Conservation (phyloP, 37 sponge, comb jelly and placozoan genomes). For the Petrosia ficiformis region DNA sequence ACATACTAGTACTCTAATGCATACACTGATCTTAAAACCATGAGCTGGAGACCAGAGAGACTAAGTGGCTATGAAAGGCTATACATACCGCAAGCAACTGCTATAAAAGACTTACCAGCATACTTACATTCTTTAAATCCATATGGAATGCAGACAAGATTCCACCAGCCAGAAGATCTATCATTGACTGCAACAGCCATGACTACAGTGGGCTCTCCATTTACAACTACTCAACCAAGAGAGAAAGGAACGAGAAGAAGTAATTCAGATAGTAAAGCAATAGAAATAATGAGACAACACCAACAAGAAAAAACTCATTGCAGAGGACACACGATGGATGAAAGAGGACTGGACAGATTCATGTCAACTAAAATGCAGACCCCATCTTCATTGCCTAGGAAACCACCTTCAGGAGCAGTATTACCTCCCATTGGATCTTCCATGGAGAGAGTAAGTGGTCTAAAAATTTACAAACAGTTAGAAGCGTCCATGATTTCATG, state of each 20-base stretch:
- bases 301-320: background rate
- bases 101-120: too few species aligned
- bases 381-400: background rate
- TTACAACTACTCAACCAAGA: background rate
- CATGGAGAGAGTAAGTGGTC: too few species aligned
- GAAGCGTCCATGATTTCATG: background rate
- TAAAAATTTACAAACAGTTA: background rate
- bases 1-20: too few species aligned
- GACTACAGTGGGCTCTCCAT: background rate
- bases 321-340: background rate
- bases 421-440: too few species aligned
- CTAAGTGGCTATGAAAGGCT: too few species aligned
- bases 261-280: background rate
- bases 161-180: background rate
- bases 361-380: background rate
- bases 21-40: too few species aligned
- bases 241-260: background rate
- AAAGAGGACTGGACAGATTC: too few species aligned
- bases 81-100: too few species aligned
- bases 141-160: too few species aligned
- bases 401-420: background rate
- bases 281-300: background rate
- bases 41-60: too few species aligned
- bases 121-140: too few species aligned
- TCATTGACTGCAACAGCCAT: background rate